Conservation (phyloP, 2,888 invertebrate species). For the Julus scanicus region DNA sequence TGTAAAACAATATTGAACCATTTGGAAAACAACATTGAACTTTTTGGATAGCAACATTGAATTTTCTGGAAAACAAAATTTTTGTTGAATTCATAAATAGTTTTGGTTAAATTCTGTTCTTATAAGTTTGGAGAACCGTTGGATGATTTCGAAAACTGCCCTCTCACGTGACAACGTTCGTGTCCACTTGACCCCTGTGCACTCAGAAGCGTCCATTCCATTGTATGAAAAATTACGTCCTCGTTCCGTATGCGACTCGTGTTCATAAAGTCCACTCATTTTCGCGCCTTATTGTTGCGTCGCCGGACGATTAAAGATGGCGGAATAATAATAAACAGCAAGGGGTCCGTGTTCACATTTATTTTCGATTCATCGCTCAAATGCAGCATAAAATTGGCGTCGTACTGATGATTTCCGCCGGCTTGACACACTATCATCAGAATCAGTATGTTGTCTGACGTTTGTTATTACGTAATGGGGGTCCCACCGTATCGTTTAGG, state of each 20-base stretch:
- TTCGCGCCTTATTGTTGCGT: background rate
- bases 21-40: too few species aligned
- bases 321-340: slow-evolving; percentile 46
- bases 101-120: too few species aligned
- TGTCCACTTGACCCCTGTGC: too few species aligned
- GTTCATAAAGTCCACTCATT: background rate
- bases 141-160: too few species aligned
- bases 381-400: slow-evolving; percentile 47
- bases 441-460: background rate
- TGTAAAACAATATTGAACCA: too few species aligned
- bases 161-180: too few species aligned
- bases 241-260: background rate
- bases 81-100: too few species aligned
- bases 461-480: slow-evolving; percentile 46
- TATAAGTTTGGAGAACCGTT: too few species aligned
- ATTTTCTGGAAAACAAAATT: too few species aligned
- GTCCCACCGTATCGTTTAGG: background rate
- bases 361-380: slow-evolving; percentile 50
- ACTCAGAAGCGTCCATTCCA: too few species aligned
- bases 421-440: slow-evolving; percentile 48
- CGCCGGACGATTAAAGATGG: background rate
- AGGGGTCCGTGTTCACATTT: slow-evolving; percentile 44
- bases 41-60: too few species aligned
- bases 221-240: too few species aligned
- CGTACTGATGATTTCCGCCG: slow-evolving; percentile 48